Conservation (phyloP, 2,888 invertebrate genomes). For the Sturmia bella region DNA sequence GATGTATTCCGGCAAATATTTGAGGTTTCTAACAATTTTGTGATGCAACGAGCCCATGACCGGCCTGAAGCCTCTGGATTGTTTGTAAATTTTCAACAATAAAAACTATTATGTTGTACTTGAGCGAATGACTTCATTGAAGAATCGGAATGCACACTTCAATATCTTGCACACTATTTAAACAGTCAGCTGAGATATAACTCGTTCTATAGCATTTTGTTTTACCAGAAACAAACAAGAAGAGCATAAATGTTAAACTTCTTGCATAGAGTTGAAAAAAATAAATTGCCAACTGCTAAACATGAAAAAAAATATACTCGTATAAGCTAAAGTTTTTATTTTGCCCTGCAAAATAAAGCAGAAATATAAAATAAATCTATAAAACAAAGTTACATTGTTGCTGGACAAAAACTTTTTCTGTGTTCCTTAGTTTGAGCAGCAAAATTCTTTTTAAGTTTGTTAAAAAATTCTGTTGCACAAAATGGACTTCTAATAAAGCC, state of each 20-base stretch:
- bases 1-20: no score
- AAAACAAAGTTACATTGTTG: constrained; percentile 41
- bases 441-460: constrained; percentile 59
- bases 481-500: constrained; percentile 57
- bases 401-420: constrained; percentile 1
- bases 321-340: constrained; percentile 11
- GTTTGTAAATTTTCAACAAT: no score
- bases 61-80: no score
- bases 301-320: neutral
- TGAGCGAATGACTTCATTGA: constrained; percentile 26
- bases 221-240: constrained; percentile 27
- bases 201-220: constrained; percentile 61
- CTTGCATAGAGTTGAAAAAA: constrained; percentile 46
- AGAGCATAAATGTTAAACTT: constrained; percentile 52
- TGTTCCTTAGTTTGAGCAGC: constrained; percentile 20
- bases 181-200: constrained; percentile 34
- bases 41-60: no score
- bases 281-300: constrained; percentile 14
- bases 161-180: constrained; percentile 63
- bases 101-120: no score
- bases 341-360: constrained; percentile 27
- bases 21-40: no score
- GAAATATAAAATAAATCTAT: constrained; percentile 37
- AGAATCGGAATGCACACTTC: constrained; percentile 51
- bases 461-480: constrained; percentile 59